Evolutionary conservation across 2,113 vertebrate genomes (phyloP).

Genomic region (Anarhynchus alexandrinus): DNA sequence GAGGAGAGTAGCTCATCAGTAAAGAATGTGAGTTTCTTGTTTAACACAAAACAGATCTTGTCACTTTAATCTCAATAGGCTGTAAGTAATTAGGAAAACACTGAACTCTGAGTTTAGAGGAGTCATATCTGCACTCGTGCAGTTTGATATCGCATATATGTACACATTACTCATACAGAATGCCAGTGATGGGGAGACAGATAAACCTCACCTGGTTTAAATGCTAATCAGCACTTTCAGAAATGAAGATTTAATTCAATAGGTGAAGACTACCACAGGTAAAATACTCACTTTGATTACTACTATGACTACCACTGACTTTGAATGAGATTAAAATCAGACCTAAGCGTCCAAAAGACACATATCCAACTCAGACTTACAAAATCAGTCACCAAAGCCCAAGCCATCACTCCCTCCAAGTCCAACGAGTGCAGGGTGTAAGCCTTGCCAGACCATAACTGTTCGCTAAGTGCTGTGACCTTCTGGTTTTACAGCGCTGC

Average conservation of each 20-base stretch:
- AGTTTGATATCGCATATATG: neutral
- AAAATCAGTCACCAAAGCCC: neutral
- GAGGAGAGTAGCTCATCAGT: conserved; percentile 34
- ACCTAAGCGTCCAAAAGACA: neutral
- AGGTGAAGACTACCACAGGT: neutral
- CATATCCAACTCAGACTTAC: neutral
- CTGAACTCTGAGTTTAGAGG: neutral
- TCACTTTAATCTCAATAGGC: conserved; percentile 47
- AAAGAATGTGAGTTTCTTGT: conserved; percentile 64
- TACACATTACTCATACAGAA: conserved; percentile 20
- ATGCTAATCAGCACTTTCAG: neutral
- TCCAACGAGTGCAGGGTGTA: neutral
- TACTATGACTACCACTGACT: neutral
- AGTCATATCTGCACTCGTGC: neutral
- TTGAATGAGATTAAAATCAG: neutral
- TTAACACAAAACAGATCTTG: conserved; percentile 62
- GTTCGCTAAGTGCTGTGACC: neutral
- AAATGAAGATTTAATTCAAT: neutral
- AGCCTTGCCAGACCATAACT: neutral
- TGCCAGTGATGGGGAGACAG: neutral
- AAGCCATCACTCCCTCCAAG: neutral
- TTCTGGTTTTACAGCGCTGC: neutral
- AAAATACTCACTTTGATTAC: neutral
- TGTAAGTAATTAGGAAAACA: conserved; percentile 58
- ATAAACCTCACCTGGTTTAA: conserved; percentile 13